Base-by-base conservation (phyloP, 1,140 invertebrate species). In the Calosoma granatense region DNA sequence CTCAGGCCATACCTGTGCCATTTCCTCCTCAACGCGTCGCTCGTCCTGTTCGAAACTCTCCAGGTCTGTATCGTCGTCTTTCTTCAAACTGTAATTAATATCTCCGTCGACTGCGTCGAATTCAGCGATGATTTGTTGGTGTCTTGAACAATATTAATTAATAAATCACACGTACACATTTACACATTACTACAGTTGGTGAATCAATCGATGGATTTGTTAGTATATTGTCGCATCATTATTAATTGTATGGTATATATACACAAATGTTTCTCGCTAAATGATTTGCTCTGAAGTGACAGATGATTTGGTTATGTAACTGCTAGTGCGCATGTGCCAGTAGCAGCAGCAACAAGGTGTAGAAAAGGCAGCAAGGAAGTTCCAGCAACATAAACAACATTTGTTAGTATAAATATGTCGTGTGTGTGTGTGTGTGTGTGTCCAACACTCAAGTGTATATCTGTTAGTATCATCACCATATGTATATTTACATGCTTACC, bases 11-110 rank as follows among this genome's bases (percentile, higher is more conserved):
- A 36, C 26, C 26, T 9, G 6, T 36, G 6, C 26, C 26, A 36
- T 36, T 36, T 36, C 26, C n/a, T 36, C 26, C n/a, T 6, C 26
- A 36, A 36, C 26, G 6, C 26, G 6, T 36, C 26, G 26, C n/a
- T 36, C 26, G 6, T 36, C 26, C 26, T 70, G 64, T 62, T 78
- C 76, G 63, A 78, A 78, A 62, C 70, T 72, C 60, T 74, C 70
- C 17, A 70, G 43, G 58, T 72, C 70, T 4, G 68, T 69, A 56
- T 69, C 66, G 20, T 71, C 67, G 21, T 69, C 69, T 36, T n/a
- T 47, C 36, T 56, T 54, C 36, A 23, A 36, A 54, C 55, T 36
- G 54, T 39, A 36, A 65, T 52, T 56, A 17, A 47, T 47, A 47
- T 17, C 41, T 9, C 15, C 41, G 17, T 47, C 41, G 15, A 17